Base-by-base conservation (phyloP, 2,888 invertebrate genomes). In the Spodoptera exigua region DNA sequence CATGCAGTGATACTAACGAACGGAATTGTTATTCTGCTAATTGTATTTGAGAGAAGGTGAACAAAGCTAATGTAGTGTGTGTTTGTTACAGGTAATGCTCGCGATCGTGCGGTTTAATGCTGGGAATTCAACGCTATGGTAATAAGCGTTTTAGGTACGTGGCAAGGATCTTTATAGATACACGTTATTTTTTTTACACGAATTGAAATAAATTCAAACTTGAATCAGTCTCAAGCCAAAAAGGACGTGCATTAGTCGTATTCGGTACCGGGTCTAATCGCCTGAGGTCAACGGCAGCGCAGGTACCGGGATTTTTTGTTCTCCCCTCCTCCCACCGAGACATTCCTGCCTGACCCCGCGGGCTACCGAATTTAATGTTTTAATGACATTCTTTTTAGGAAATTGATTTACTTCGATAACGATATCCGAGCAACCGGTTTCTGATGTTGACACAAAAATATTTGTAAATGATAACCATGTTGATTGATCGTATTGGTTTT, bases 231-330 rank as follows among this genome's bases (percentile, higher is more conserved):
- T 32, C 35, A 10, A 40, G 51, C 34, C 52, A 39, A 48, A 61
- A 58, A 57, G 61, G 61, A 18, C 70, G 49, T 59, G 47, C 43
- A 58, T 82, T 87, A 84, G 73, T 84, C 85, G 57, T 82, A 80
- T 81, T 79, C 77, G 70, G 81, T 81, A 83, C 84, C 86, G 84
- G 80, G 80, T 82, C 88, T 89, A 89, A 90, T 90, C 89, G 87
- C 75, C 75, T 76, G 82, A 87, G 86, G 92, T 93, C 93, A 93
- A 91, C 89, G 93, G 87, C 93, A 87, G 89, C 69, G 83, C 93
- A 92, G 92, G 93, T 93, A 93, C 85, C 81, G 84, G 79, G 84
- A 82, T 90, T 93, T 92, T 91, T 90, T 90, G 86, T 87, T 75
- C 65, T 71, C 77, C 76, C 67, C 74, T 79, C 79, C 75, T 79